Conservation (phyloP, 2,113 vertebrate species). For the Poeciliopsis prolifica region DNA sequence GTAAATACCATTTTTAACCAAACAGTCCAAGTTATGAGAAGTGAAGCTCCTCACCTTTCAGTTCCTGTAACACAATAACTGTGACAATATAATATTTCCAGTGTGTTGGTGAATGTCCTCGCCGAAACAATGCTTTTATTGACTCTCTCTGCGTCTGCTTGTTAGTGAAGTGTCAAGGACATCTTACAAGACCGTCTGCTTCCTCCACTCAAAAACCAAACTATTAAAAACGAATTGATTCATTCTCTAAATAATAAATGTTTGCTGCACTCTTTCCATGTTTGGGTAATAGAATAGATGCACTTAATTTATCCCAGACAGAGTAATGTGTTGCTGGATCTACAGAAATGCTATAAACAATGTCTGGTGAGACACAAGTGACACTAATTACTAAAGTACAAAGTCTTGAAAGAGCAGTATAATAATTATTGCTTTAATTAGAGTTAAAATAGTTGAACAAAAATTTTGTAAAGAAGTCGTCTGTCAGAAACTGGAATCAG, state of each 20-base stretch:
- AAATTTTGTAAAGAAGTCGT: background rate
- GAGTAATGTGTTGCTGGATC: background rate
- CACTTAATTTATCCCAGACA: background rate
- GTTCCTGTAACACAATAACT: conserved; percentile 38
- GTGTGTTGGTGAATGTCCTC: conserved; percentile 34
- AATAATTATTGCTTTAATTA: background rate
- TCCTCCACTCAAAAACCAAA: conserved; percentile 30
- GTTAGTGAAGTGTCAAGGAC: conserved; percentile 50
- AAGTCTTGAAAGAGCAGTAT: background rate
- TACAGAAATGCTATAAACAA: background rate
- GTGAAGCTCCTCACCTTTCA: conserved; percentile 12
- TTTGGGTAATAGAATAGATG: background rate
- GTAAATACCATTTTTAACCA: conserved; percentile 14
- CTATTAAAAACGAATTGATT: background rate
- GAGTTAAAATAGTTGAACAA: background rate
- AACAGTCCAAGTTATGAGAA: conserved; percentile 19
- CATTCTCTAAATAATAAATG: background rate
- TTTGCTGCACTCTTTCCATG: background rate
- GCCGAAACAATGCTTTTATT: conserved; percentile 56
- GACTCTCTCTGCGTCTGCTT: conserved; percentile 39
- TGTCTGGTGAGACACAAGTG: background rate
- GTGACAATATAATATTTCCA: conserved; percentile 41
- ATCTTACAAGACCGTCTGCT: conserved; percentile 21
- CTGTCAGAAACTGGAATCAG: background rate
- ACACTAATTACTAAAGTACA: background rate